These are phyloP conservation scores for Pseudomugil tenellus DNA, from an alignment of 2,797 vertebrate genomes.

Conservation along the genomic window DNA sequence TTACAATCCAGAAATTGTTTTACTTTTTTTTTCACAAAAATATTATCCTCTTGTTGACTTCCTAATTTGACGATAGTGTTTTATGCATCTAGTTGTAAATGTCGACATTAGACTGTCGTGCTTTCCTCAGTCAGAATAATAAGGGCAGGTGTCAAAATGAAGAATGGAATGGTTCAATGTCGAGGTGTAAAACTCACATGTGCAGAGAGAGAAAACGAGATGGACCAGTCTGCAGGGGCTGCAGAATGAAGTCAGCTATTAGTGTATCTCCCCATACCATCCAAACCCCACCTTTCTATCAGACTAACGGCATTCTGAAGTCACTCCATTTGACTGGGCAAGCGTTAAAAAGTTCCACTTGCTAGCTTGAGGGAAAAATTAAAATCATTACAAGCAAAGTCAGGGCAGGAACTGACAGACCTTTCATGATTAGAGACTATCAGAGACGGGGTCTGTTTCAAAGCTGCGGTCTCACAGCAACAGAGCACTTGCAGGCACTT, in stretches of 20 bases:
- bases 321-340: conserved; percentile 60
- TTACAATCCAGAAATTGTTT: not conserved
- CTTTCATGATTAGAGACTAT: conserved; percentile 75
- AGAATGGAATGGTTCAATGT: conserved; percentile 1
- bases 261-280: conserved; percentile 26
- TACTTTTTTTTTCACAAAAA: not conserved
- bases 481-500: conserved; percentile 73
- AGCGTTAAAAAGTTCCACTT: conserved; percentile 56
- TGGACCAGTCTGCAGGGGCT: conserved; percentile 45
- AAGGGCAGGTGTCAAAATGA: conserved; percentile 11
- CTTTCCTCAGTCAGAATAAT: conserved; percentile 9
- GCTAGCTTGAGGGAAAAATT: conserved; percentile 75
- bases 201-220: conserved; percentile 11
- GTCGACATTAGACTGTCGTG: not conserved
- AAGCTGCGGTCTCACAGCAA: conserved; percentile 73
- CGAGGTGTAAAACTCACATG: conserved; percentile 14
- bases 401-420: conserved; percentile 69
- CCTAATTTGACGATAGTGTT: not conserved
- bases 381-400: conserved; percentile 77
- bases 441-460: conserved; percentile 67
- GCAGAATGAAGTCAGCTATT: conserved; percentile 45
- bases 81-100: not conserved
- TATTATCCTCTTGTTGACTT: not conserved
- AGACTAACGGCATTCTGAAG: conserved; percentile 66
- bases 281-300: conserved; percentile 20